Percentiles rank a stretch among this genome's conserved stretches.
Evolutionary conservation across 2,888 invertebrate genomes (phyloP).

Genomic region (Epistrophella euchroma): DNA sequence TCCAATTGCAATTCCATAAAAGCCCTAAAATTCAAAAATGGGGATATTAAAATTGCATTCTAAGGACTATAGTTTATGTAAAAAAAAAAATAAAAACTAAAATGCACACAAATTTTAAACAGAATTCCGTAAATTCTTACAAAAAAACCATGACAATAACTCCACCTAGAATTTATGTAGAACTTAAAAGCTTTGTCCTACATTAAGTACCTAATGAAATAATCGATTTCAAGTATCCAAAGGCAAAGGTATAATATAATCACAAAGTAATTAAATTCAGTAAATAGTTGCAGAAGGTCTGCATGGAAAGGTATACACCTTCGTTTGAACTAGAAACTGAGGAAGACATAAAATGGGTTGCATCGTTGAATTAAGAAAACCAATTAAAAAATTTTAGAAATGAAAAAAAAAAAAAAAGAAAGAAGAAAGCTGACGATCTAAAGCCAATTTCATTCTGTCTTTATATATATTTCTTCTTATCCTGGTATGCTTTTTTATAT

Average conservation of each 20-base stretch:
- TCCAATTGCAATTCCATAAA: neutral
- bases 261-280: constrained; percentile 30
- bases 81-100: neutral
- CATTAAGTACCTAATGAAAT: constrained; percentile 10
- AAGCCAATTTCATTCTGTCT: neutral
- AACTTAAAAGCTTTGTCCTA: constrained; percentile 23
- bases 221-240: constrained; percentile 5
- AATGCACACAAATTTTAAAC: constrained; percentile 4
- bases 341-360: neutral
- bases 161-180: neutral
- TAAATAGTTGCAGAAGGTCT: constrained; percentile 19
- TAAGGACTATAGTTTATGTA: neutral
- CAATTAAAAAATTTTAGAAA: constrained; percentile 12
- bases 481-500: neutral
- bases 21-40: neutral
- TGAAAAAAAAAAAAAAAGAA: neutral
- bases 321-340: neutral
- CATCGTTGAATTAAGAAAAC: constrained; percentile 20
- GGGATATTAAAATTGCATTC: neutral
- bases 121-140: neutral
- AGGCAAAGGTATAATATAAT: constrained; percentile 14
- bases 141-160: neutral
- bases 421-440: neutral
- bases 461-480: neutral
- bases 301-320: neutral